A percentile compares a stretch with the other conserved stretches of the same genome.
These are phyloP conservation scores for Enteromius afrohamiltoni DNA, from an alignment of 2,797 vertebrate genomes.

Conservation along the genomic window DNA sequence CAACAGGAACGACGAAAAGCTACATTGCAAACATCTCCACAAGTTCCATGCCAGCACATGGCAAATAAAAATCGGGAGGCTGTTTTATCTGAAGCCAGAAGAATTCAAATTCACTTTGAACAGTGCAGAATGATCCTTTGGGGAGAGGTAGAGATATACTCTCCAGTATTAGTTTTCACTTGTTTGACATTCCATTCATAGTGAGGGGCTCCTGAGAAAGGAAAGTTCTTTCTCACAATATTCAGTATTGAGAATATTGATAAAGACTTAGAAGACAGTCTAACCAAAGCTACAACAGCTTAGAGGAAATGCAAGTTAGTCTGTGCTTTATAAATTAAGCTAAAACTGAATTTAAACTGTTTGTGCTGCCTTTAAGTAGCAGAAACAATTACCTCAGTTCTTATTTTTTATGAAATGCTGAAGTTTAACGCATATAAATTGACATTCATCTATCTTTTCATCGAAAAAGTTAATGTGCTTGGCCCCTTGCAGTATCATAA, in stretches of 20 bases:
- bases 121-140: slow-evolving; percentile 53
- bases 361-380: not conserved
- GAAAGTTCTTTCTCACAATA: slow-evolving; percentile 4
- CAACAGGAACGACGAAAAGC: slow-evolving; percentile 43
- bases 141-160: slow-evolving; percentile 40
- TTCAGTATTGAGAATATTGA: slow-evolving; percentile 15
- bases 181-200: slow-evolving; percentile 53
- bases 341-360: not conserved
- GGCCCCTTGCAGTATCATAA: not conserved
- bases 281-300: not conserved
- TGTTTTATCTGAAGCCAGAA: slow-evolving; percentile 44
- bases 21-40: slow-evolving; percentile 61
- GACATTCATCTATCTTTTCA: not conserved
- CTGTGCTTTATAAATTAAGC: not conserved
- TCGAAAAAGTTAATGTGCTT: not conserved
- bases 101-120: slow-evolving; percentile 62
- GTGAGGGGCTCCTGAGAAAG: slow-evolving; percentile 17
- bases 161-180: slow-evolving; percentile 54
- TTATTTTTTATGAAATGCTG: not conserved
- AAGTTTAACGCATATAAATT: not conserved
- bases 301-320: not conserved
- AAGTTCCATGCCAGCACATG: slow-evolving; percentile 60
- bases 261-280: slow-evolving; percentile 5
- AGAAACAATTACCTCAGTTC: not conserved
- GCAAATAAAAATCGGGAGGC: slow-evolving; percentile 64